Evolutionary conservation across 2,888 invertebrate genomes (phyloP).

Genomic region (Agapetus fuscipes): DNA sequence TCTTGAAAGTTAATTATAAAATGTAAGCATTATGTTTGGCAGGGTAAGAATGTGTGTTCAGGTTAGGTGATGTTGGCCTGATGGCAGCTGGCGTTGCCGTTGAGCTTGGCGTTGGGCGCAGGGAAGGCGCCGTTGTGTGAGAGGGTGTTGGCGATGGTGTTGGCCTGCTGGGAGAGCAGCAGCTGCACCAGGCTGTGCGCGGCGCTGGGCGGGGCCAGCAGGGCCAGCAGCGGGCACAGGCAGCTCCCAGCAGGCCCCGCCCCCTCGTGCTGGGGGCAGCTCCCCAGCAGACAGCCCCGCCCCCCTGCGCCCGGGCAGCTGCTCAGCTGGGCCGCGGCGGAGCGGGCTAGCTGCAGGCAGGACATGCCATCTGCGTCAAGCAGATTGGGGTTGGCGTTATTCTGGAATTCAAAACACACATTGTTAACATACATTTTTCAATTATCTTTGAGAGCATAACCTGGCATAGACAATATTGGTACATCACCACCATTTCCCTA

Average conservation of each 20-base stretch:
- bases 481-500: no score
- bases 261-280: constrained; percentile 33
- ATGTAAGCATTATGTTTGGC: no score
- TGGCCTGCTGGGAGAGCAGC: constrained; percentile 39
- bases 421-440: background rate
- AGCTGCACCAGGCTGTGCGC: constrained; percentile 40
- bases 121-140: constrained; percentile 23
- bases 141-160: constrained; percentile 34
- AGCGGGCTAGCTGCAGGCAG: constrained; percentile 44
- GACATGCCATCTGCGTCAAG: constrained; percentile 56
- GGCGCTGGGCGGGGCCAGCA: constrained; percentile 38
- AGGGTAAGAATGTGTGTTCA: no score
- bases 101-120: constrained; percentile 3
- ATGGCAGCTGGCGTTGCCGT: constrained; percentile 26
- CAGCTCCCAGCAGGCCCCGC: constrained; percentile 27
- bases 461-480: no score
- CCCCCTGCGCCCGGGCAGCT: constrained; percentile 32
- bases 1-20: no score
- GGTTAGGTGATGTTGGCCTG: constrained; percentile 26
- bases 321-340: constrained; percentile 41
- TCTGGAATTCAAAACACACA: constrained; percentile 44
- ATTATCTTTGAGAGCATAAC: no score
- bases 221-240: constrained; percentile 40
- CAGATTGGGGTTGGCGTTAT: constrained; percentile 87
- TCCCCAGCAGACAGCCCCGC: constrained; percentile 34